Evolutionary conservation across 2,888 invertebrate species (phyloP).

Genomic region (Patella caerulea): DNA sequence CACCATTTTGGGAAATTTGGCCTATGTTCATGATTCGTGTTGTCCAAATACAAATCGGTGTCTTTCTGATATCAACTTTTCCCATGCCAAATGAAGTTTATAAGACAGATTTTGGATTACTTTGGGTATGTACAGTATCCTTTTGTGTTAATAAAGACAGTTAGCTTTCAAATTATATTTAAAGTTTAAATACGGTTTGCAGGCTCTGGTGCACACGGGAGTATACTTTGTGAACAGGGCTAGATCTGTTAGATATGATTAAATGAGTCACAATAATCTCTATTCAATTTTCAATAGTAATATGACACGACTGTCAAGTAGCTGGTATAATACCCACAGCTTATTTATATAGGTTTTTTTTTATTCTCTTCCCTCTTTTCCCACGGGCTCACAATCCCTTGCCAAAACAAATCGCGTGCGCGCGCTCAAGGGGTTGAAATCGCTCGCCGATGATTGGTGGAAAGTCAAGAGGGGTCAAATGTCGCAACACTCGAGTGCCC

Average conservation of each 20-base stretch:
- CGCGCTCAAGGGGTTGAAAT: neutral
- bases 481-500: slow-evolving; percentile 10
- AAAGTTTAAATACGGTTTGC: too few relatives aligned
- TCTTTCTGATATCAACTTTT: too few relatives aligned
- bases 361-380: neutral
- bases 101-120: neutral
- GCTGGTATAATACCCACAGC: neutral
- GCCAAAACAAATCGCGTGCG: slow-evolving; percentile 6
- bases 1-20: too few relatives aligned
- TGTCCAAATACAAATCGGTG: too few relatives aligned
- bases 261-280: neutral
- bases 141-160: too few relatives aligned
- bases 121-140: neutral
- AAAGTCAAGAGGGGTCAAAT: slow-evolving; percentile 24
- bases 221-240: neutral
- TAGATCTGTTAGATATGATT: neutral
- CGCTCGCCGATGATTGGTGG: slow-evolving; percentile 12
- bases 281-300: neutral
- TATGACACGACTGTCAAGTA: slow-evolving; percentile 4
- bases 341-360: neutral
- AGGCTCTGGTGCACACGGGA: too few relatives aligned
- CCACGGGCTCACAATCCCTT: slow-evolving; percentile 10
- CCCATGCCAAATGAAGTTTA: too few relatives aligned
- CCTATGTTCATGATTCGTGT: too few relatives aligned
- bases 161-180: too few relatives aligned